phyloP scores from a whole-genome alignment of 2,797 vertebrate species.

The Euthynnus affinis region DNA sequence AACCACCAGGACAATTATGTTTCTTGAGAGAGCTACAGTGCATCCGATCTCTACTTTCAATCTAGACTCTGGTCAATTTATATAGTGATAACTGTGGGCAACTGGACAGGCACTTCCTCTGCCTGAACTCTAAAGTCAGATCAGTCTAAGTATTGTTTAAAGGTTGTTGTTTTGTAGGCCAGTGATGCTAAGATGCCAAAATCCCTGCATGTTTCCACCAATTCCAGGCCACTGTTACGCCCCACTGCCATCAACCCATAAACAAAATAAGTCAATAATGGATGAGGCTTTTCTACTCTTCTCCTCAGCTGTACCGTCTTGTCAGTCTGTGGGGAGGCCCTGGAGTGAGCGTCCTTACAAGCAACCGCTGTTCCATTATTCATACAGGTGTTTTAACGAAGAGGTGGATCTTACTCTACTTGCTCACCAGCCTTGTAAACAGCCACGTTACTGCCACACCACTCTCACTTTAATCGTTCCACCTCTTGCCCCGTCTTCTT shows the following conservation, averaged over 20 bases:
- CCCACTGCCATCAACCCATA: conserved; percentile 55
- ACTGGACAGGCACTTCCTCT: conserved; percentile 7
- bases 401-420: conserved; percentile 57
- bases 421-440: conserved; percentile 66
- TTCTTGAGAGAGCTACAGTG: not conserved
- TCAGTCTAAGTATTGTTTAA: conserved; percentile 22
- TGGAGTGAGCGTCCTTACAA: conserved; percentile 69
- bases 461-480: not conserved
- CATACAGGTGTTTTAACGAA: conserved; percentile 67
- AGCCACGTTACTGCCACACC: conserved; percentile 27
- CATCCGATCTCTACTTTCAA: conserved; percentile 26
- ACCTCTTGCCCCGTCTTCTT: not conserved
- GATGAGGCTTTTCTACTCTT: conserved; percentile 71
- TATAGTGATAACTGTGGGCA: not conserved
- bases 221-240: conserved; percentile 46
- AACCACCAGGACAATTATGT: conserved; percentile 15
- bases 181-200: conserved; percentile 48
- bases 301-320: conserved; percentile 52
- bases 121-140: conserved; percentile 24
- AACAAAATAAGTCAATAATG: conserved; percentile 80
- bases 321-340: conserved; percentile 67
- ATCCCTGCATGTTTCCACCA: conserved; percentile 48
- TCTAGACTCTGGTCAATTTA: conserved; percentile 12
- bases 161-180: conserved; percentile 49
- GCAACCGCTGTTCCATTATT: conserved; percentile 82